Percentiles rank a stretch among this genome's conserved stretches.
phyloP scores from a whole-genome alignment of 2,113 vertebrate species.

The Euleptes europaea region DNA sequence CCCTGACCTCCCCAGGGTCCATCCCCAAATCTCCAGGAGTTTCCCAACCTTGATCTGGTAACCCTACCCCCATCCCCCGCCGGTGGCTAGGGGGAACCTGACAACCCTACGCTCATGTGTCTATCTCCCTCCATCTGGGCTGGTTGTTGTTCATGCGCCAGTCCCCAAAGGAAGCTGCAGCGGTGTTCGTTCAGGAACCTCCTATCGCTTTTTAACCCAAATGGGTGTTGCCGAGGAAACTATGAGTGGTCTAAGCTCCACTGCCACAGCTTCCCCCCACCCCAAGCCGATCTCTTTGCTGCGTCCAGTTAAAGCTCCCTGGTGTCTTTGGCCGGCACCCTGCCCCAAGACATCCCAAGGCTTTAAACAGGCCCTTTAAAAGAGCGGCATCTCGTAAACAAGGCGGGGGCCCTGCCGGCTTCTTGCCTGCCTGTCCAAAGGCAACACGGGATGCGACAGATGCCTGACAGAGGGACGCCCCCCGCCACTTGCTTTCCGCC shows the following conservation, averaged over 20 bases:
- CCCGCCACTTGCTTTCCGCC: neutral
- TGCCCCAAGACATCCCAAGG: neutral
- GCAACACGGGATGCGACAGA: neutral
- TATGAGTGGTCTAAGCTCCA: neutral
- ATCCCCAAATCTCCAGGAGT: too few relatives aligned
- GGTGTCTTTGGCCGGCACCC: neutral
- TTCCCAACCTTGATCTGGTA: too few relatives aligned
- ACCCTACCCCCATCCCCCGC: too few relatives aligned
- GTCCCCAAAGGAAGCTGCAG: neutral
- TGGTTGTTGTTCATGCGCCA: neutral
- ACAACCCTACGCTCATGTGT: neutral
- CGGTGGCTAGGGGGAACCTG: too few relatives aligned
- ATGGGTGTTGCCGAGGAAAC: neutral
- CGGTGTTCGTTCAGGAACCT: neutral
- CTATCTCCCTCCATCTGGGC: neutral
- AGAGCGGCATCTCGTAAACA: neutral
- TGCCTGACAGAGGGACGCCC: neutral
- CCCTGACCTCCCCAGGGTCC: too few relatives aligned
- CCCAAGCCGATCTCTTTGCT: neutral
- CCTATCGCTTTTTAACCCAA: neutral
- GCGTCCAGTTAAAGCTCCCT: neutral
- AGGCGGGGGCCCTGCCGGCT: neutral
- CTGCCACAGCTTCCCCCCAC: neutral
- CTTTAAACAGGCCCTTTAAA: conserved; percentile 7
- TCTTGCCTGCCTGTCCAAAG: neutral